Evolutionary conservation across 2,888 invertebrate genomes (phyloP).

Genomic region (Bibio marci): DNA sequence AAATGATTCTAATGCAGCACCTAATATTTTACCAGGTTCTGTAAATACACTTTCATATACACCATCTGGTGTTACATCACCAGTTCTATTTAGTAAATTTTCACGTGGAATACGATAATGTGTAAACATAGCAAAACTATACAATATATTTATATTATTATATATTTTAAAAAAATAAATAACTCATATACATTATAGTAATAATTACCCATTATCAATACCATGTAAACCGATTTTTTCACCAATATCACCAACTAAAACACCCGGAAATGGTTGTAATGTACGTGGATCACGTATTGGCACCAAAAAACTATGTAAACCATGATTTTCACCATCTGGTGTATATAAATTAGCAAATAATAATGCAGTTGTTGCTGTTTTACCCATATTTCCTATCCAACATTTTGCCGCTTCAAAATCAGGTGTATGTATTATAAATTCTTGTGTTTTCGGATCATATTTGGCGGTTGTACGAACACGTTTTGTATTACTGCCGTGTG

Average conservation of each 20-base stretch:
- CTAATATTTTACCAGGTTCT: conserved; percentile 71
- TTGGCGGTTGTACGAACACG: conserved; percentile 80
- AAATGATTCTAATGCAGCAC: conserved; percentile 69
- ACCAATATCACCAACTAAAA: conserved; percentile 82
- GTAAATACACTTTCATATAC: conserved; percentile 79
- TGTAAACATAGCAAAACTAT: conserved; percentile 69
- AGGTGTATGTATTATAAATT: conserved; percentile 80
- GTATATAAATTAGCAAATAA: conserved; percentile 82
- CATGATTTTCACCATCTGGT: conserved; percentile 58
- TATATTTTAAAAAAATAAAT: conserved; percentile 7
- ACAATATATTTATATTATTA: conserved; percentile 14
- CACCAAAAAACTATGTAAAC: conserved; percentile 78
- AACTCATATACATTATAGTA: not conserved
- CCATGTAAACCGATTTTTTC: conserved; percentile 84
- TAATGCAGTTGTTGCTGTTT: conserved; percentile 70
- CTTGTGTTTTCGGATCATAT: conserved; percentile 57
- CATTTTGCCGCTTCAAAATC: conserved; percentile 93
- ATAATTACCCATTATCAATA: conserved; percentile 70
- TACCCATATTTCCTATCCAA: conserved; percentile 87
- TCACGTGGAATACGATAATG: conserved; percentile 74
- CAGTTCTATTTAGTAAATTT: conserved; percentile 71
- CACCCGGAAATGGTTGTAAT: conserved; percentile 60
- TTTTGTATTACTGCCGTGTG: conserved; percentile 89
- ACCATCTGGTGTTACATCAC: conserved; percentile 76
- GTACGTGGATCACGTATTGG: conserved; percentile 67